Conservation (phyloP, 1,140 invertebrate genomes). For the Pomacea maculata region DNA sequence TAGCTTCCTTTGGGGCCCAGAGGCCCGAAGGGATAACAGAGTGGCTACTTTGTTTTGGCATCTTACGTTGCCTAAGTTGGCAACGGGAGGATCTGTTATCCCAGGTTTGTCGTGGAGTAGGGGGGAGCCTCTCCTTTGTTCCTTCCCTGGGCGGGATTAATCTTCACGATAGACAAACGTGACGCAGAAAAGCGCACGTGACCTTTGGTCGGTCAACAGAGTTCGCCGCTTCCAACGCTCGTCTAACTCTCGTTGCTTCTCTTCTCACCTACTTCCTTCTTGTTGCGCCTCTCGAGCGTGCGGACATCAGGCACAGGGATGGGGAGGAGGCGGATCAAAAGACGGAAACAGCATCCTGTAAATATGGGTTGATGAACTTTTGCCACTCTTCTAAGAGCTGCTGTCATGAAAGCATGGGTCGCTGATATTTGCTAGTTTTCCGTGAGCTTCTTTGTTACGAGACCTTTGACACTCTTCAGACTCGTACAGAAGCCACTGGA, state of each 20-base stretch:
- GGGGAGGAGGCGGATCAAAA: background rate
- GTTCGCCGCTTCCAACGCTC: too few species aligned
- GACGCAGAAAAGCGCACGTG: background rate
- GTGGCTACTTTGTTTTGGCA: conserved; percentile 14
- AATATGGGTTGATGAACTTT: background rate
- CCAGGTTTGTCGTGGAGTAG: too few species aligned
- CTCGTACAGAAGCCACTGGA: too few species aligned
- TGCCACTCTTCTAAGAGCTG: too few species aligned
- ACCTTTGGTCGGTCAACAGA: too few species aligned
- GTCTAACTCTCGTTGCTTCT: background rate
- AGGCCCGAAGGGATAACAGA: conserved; percentile 2
- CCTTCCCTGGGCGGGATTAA: background rate
- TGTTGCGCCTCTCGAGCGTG: background rate
- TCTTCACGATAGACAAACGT: background rate
- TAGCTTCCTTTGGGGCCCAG: background rate
- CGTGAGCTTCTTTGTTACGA: too few species aligned
- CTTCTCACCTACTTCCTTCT: background rate
- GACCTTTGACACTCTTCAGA: too few species aligned
- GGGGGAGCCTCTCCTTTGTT: background rate
- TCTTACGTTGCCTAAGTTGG: background rate
- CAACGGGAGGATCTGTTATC: background rate
- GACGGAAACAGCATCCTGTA: background rate
- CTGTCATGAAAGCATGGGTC: too few species aligned
- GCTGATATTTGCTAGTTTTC: too few species aligned
- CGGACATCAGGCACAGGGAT: background rate